Base-by-base conservation (phyloP, 2,888 invertebrate species). In the Phyllotreta striolata region DNA sequence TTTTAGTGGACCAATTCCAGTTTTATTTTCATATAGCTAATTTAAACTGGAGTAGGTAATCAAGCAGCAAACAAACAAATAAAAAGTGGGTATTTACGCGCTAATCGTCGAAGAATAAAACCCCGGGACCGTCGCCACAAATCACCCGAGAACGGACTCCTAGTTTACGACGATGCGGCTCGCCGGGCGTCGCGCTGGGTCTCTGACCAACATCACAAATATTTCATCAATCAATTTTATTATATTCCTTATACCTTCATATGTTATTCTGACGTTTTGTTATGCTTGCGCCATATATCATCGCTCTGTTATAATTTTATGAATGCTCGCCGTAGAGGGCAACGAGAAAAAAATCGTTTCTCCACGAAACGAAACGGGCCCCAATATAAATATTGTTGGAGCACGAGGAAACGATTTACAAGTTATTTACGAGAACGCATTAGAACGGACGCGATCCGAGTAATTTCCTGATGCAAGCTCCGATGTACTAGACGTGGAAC, bases 81-180 rank as follows among this genome's bases (percentile, higher is more conserved):
- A 24, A 24, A 24, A 24, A 24, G 2, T 24, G 4, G 24, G 24
- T 4, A 24, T 24, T 24, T 24, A 24, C 24, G 24, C 24, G 47
- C 47, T 10, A 14, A 47, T 47, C 47, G 14, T 47, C 47, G 34
- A 40, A 40, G 54, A 54, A 40, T 54, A 44, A 57, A 57, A 57
- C 57, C 46, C 57, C 57, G 34, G 40, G 59, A 51, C 35, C 49
- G 59, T 39, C 59, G 51, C 51, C 62, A 62, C 62, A 62, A 62
- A 62, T 62, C 62, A 62, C 43, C 43, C 49, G 10, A 51, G 54
- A 60, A 56, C 60, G 56, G 67, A 70, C 70, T 71, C 66, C 68
- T 67, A 71, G 70, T 71, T 71, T 70, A 71, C 70, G 70, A 71
- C 64, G 66, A 65, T 64, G 38, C 66, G 37, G 47, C 70, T 71